Evolutionary conservation across 2,797 vertebrate genomes (phyloP), one percentile per base, ranked within the genome.

Genomic region (Tamandua tetradactyla): DNA sequence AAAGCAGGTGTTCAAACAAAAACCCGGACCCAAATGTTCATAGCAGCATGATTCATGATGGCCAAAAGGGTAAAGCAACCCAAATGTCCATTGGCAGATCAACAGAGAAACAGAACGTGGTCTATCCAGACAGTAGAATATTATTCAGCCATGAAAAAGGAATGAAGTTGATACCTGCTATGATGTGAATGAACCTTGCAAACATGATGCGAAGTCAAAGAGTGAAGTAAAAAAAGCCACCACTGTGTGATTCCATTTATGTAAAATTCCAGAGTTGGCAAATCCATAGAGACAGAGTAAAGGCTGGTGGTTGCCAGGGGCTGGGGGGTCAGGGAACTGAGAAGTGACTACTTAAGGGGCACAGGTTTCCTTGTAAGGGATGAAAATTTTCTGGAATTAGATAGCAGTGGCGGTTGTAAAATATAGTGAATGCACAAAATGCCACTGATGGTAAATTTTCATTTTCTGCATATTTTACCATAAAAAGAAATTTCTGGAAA

Each of bases 151-250:
- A 9, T 18, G 11, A 25, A 52, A n/a, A 30, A 32, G 27, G n/a
- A 25, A 55, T 12, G 74, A 40, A 22, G 42, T 13, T 4, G 15
- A 22, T 27, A 42, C 27, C 3, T 17, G 78, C 27, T 14, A 47
- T 11, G 1, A 25, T 3, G 0, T 3, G 20, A 27, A 20, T 14
- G 37, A 27, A 20, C 37, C 49, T 4, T 35, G 32, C 35, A 30
- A 37, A 59, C 23, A 5, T 1, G 30, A 13, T 2, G 62, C 47
- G 14, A 3, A 20, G 57, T 49, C 47, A 30, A n/a, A 44, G 32
- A 35, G 20, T 22, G 52, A 61, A 30, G 18, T 32, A 14, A 40
- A 44, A 59, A 68, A 52, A 49, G 64, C 42, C 62, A 4, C 0
- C 9, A 0, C 20, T 1, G 8, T 22, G 9, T 30, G 22, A 23